Evolutionary conservation across 2,888 invertebrate genomes (phyloP).

Genomic region (Desoria tigrina): DNA sequence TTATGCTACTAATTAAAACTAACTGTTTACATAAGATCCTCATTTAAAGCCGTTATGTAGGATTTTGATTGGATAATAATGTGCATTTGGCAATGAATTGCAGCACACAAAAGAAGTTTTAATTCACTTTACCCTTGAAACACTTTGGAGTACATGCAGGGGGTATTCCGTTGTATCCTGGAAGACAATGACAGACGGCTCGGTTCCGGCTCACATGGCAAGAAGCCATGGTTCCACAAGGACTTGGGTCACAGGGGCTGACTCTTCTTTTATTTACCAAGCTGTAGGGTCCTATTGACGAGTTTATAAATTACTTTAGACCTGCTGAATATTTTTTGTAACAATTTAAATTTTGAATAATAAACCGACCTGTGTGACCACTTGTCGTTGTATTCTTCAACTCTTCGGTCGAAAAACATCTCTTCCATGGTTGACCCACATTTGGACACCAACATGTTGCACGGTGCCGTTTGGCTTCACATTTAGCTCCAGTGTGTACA

Average conservation of each 20-base stretch:
- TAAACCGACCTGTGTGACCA: conserved; percentile 42
- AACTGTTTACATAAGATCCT: too few relatives aligned
- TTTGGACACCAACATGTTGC: conserved; percentile 52
- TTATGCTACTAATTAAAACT: too few relatives aligned
- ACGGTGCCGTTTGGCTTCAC: conserved; percentile 51
- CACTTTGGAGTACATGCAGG: conserved; percentile 53
- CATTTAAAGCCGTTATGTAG: too few relatives aligned
- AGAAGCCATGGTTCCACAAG: conserved; percentile 53
- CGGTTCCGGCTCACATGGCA: conserved; percentile 49
- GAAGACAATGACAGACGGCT: conserved; percentile 51
- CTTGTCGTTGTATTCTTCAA: conserved; percentile 46
- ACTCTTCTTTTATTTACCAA: conserved; percentile 51
- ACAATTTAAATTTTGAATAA: background rate
- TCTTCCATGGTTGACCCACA: conserved; percentile 53
- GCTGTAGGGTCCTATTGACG: conserved; percentile 47
- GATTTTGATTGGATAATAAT: too few relatives aligned
- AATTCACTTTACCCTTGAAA: too few relatives aligned
- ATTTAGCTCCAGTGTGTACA: conserved; percentile 52
- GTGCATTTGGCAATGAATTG: too few relatives aligned
- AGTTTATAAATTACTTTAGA: conserved; percentile 10
- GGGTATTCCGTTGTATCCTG: conserved; percentile 51
- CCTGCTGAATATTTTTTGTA: background rate
- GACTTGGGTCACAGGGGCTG: conserved; percentile 50
- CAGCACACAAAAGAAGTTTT: too few relatives aligned
- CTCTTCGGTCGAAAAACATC: conserved; percentile 50